Base-by-base conservation (phyloP, 1,140 invertebrate genomes). In the Centruroides sculpturatus region DNA sequence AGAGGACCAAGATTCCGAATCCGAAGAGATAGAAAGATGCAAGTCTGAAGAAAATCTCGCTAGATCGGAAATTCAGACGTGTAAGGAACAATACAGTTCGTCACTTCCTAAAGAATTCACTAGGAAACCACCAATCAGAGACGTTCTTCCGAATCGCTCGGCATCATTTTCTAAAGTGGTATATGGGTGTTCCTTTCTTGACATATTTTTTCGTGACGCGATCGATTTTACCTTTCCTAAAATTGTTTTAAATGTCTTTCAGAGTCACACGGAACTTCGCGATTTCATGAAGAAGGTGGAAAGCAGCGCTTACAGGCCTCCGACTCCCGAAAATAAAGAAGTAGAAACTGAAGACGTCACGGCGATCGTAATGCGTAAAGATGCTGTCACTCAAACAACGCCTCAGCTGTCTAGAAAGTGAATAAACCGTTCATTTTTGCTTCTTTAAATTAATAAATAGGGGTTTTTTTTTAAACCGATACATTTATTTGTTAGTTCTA, bases 351-450 rank as follows among this genome's bases (percentile, higher is more conserved):
- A 41, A n/a, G n/a, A n/a, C n/a, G n/a, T n/a, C n/a, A n/a, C n/a
- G 0, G 23, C 23, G 23, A 23, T 23, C 23, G 23, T 23, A 23
- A 23, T 2, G 23, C 23, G 23, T 23, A 23, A 23, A 41, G 62
- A 63, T 50, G 62, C 62, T 4, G 58, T 59, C 35, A 63, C 62
- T 49, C 62, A 63, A 48, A 63, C 62, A 5, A 56, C 62, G 34
- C 62, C 62, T 13, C n/a, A 48, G 23, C 55, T 57, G 46, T 47
- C 59, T 23, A 59, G 58, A 13, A 56, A 58, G 49, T 41, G 23
- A 23, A 23, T 23, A 41, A 41, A 41, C 5, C 41, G 41, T 23
- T 23, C 23, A 23, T 23, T 23, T 23, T 23, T 23, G 23, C 23
- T 23, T 23, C 23, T 23, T 41, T 41, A 41, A 41, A 41, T 5